Base-by-base conservation (phyloP, 2,888 invertebrate species). In the Scotopteryx bipunctaria region DNA sequence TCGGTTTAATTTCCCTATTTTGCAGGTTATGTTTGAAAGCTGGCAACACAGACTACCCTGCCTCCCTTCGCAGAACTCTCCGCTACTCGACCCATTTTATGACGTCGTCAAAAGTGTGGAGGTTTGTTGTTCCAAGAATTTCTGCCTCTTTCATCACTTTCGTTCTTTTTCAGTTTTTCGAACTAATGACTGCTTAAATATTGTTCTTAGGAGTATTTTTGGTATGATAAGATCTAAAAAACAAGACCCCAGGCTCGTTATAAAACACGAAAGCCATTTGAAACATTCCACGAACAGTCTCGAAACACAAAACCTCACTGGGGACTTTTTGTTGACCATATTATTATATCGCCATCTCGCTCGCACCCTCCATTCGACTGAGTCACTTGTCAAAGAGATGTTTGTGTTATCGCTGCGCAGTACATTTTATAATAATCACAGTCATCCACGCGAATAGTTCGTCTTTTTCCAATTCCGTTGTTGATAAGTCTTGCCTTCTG, bases 401-500 rank as follows among this genome's bases (percentile, higher is more conserved):
- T 70, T 78, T 65, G 66, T 69, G 76, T 78, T 85, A 87, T 86
- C 88, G 80, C 81, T 88, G 86, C 88, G 88, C 71, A 88, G 75
- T 84, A 73, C 75, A 81, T 75, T 81, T 83, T 83, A 67, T 71
- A 78, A 61, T 75, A 81, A 80, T 76, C 80, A 67, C 67, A 82
- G 69, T 71, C 66, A 76, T 75, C 67, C 66, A 66, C 65, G 66
- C 66, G 70, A 71, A 72, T 74, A 75, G 71, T 69, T 64, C 61
- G 73, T 77, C 73, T 78, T 74, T 77, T 72, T 69, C 66, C 64
- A 72, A 73, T 78, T 71, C 72, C 76, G 72, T 78, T 75, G 73
- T 78, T 79, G 76, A 77, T 78, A 81, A 84, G 92, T 92, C 54
- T 46, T 91, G 93, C 95, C 96, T 96, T 96, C 96, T 96, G 92